Conservation (phyloP, 2,113 vertebrate genomes). For the Triplophysa rosa region DNA sequence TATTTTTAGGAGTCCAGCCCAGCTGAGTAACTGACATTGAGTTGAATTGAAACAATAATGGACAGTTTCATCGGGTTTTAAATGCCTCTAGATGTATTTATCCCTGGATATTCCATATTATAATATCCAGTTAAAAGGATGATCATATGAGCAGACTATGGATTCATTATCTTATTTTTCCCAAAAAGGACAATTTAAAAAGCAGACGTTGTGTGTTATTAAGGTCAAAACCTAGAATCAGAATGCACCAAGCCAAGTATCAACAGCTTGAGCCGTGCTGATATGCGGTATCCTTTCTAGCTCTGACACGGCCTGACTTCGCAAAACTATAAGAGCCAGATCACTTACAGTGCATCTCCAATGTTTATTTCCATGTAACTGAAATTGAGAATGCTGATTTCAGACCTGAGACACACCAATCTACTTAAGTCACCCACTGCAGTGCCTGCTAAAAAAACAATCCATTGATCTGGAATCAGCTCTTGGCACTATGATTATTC, state of each 20-base stretch:
- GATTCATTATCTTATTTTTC: neutral
- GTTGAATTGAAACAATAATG: no score
- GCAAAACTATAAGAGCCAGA: neutral
- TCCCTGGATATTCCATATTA: neutral
- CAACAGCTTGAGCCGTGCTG: slow-evolving; percentile 21
- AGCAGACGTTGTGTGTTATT: slow-evolving; percentile 8
- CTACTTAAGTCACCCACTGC: neutral
- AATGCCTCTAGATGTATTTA: neutral
- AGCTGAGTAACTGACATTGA: no score
- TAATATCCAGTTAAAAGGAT: neutral
- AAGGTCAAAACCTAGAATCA: slow-evolving; percentile 19
- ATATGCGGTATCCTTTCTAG: slow-evolving; percentile 13
- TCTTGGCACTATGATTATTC: slow-evolving; percentile 8
- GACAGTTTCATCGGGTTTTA: no score
- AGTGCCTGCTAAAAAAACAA: slow-evolving; percentile 21
- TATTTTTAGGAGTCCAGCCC: no score
- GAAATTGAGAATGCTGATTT: neutral
- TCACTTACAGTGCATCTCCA: slow-evolving; percentile 2
- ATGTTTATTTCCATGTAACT: slow-evolving; percentile 1
- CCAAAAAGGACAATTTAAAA: neutral
- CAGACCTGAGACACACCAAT: neutral
- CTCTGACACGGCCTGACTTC: slow-evolving; percentile 14
- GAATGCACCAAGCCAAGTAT: slow-evolving; percentile 7
- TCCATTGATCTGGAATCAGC: slow-evolving; percentile 13
- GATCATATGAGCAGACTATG: neutral